Evolutionary conservation across 2,797 vertebrate genomes (phyloP), one percentile per base, ranked within the genome.

Genomic region (Chloroceryle amazona): DNA sequence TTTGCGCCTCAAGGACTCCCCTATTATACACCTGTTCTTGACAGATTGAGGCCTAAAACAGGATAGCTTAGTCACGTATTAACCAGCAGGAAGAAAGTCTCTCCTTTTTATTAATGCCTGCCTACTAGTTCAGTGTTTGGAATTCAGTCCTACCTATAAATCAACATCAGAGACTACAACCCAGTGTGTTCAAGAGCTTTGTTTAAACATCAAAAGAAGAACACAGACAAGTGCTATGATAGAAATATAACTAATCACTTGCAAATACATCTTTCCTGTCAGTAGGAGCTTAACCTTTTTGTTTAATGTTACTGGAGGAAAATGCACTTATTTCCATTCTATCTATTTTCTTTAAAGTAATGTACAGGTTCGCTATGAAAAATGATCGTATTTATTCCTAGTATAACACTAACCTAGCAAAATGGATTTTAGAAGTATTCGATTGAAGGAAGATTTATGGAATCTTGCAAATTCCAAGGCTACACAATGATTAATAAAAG

Each of bases 181-280:
- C 96, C 98, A 97, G 98, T 96, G 49, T 98, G 98, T 98, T 98
- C 98, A 98, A 97, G 96, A 98, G 98, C 98, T 98, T 98, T 98
- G 98, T 98, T 98, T 98, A 98, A 98, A 98, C 98, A 98, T 98
- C 98, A 98, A 98, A 98, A 96, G 82, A 79, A 98, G 97, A 98
- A 98, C 97, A 98, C 94, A 98, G 98, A 92, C 98, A 97, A 97
- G 94, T 62, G 2, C 93, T 97, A 96, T 97, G 98, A 98, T 98
- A 98, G 98, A 98, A 98, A 98, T 98, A 98, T 98, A 98, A 97
- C 98, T 98, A 98, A 99, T 98, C 98, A 98, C 97, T 98, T 98
- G 98, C 98, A 98, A 98, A 98, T 97, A 98, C 98, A 98, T 98
- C 98, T 98, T 98, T 98, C 86, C 97, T 98, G 97, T 98, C 98